Evolutionary conservation across 2,888 invertebrate genomes (phyloP).

Genomic region (Deilephila elpenor): DNA sequence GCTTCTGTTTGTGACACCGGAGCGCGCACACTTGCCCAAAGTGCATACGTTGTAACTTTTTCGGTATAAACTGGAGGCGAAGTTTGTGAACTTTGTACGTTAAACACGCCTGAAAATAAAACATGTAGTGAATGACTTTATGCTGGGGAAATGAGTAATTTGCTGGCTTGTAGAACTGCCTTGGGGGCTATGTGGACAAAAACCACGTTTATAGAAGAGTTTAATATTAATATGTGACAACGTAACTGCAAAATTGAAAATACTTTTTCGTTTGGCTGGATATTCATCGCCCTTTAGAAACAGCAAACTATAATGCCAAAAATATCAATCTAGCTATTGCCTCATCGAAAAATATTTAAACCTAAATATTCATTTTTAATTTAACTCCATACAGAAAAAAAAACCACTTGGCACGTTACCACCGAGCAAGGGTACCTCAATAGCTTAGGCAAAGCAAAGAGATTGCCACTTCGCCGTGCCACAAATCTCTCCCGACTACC

Average conservation of each 20-base stretch:
- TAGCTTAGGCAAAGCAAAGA: slow-evolving; percentile 17
- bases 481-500: slow-evolving; percentile 16
- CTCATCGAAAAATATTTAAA: no score
- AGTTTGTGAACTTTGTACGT: slow-evolving; percentile 78
- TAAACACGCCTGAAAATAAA: slow-evolving; percentile 51
- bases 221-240: no score
- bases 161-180: no score
- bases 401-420: neutral
- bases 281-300: neutral
- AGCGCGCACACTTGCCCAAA: slow-evolving; percentile 73
- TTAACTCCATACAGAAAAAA: neutral
- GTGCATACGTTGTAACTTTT: slow-evolving; percentile 77
- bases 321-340: no score
- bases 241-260: no score
- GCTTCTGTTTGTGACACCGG: slow-evolving; percentile 73
- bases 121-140: neutral
- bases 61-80: slow-evolving; percentile 73
- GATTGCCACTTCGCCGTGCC: slow-evolving; percentile 10
- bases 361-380: no score
- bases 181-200: no score
- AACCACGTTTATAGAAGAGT: no score
- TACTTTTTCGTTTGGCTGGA: no score
- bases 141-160: neutral
- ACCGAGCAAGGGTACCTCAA: neutral
- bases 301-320: no score